phyloP scores from a whole-genome alignment of 2,113 vertebrate species.

The Malurus cyaneus region DNA sequence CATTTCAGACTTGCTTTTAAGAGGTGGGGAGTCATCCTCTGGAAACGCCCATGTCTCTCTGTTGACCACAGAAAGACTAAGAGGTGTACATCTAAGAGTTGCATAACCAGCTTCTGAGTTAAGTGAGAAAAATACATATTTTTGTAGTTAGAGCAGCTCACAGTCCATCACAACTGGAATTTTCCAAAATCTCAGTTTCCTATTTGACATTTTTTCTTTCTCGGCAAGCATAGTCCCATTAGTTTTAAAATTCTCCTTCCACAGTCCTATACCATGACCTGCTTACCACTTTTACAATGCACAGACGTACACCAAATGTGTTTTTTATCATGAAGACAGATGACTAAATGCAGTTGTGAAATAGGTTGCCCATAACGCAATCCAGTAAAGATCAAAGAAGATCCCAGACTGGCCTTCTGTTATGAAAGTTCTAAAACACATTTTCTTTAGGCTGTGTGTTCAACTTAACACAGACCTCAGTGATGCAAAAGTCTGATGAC shows the following conservation, averaged over 20 bases:
- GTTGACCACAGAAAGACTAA: background rate
- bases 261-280: background rate
- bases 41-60: background rate
- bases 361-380: slow-evolving; percentile 24
- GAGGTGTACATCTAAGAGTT: background rate
- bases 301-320: background rate
- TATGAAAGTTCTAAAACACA: slow-evolving; percentile 44
- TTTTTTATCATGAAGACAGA: slow-evolving; percentile 39
- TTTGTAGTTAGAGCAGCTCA: background rate
- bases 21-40: background rate
- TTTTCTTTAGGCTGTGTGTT: slow-evolving; percentile 38
- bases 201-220: background rate
- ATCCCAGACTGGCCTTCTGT: background rate
- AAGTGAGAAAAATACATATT: background rate
- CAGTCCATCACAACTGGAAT: background rate
- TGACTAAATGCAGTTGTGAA: slow-evolving; percentile 48
- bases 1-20: background rate
- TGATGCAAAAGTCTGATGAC: slow-evolving; percentile 18
- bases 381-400: slow-evolving; percentile 35
- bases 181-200: background rate
- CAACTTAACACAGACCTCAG: background rate
- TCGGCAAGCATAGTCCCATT: background rate
- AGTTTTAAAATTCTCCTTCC: background rate
- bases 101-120: background rate
- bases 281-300: background rate